phyloP scores from a whole-genome alignment of 1,140 invertebrate genomes.

The Drosophila auraria region DNA sequence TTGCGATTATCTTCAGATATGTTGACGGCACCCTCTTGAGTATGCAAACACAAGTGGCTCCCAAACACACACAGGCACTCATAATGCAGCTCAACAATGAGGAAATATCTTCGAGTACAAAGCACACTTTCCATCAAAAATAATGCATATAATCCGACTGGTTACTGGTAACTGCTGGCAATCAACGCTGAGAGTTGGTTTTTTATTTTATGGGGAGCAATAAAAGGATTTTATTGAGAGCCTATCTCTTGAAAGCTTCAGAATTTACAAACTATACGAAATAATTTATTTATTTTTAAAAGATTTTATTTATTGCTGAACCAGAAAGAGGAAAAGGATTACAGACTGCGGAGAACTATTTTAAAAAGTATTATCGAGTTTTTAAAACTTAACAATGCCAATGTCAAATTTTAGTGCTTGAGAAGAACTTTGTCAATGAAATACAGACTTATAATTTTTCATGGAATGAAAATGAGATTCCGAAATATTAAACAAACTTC shows the following conservation, averaged over 20 bases:
- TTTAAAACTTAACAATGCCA: neutral
- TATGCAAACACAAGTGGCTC: constrained; percentile 27
- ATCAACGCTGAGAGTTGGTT: neutral
- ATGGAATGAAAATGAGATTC: too few species aligned
- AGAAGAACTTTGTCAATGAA: neutral
- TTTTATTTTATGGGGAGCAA: neutral
- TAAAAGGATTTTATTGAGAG: too few species aligned
- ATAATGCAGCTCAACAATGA: constrained; percentile 2
- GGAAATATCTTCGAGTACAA: neutral
- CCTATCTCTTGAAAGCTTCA: too few species aligned
- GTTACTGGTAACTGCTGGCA: neutral
- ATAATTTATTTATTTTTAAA: too few species aligned
- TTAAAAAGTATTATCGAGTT: neutral
- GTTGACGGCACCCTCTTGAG: constrained; percentile 34
- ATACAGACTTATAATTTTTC: too few species aligned
- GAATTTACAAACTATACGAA: neutral
- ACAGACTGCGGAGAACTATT: too few species aligned
- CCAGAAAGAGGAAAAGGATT: neutral
- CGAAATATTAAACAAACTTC: neutral
- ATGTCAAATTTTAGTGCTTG: neutral
- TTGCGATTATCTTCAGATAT: constrained; percentile 34
- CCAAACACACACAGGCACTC: constrained; percentile 11
- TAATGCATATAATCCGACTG: neutral
- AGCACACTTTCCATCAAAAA: constrained; percentile 2
- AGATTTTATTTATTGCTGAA: neutral